Base-by-base conservation (phyloP, 2,113 vertebrate species). In the Gadus macrocephalus region DNA sequence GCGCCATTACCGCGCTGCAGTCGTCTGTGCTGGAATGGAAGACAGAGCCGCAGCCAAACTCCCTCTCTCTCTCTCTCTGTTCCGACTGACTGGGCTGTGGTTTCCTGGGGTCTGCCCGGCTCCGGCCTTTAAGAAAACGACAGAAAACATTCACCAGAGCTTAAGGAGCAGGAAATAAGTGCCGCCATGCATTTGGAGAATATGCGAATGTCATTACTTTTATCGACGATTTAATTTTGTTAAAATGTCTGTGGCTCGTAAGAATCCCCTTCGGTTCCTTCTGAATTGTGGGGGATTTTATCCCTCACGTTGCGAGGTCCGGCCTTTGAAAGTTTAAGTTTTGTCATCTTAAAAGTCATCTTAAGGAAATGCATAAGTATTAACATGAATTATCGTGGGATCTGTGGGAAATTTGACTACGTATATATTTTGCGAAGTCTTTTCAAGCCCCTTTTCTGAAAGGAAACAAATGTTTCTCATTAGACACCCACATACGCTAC, bases 11-110 rank as follows among this genome's bases (percentile, higher is more conserved):
- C 42, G 42, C 42, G 12, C 73, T 53, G 76, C 73, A 55, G 70
- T 67, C 66, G 68, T 78, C 76, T 77, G 79, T 69, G 76, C 74
- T 77, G 70, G 75, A 78, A 78, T 74, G 75, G 76, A 75, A 66
- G 74, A 70, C 67, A 17, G 66, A 15, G 42, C 27, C 38, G 15
- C 22, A 68, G 81, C 84, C 71, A 80, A 72, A 56, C 8, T 35
- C 62, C n/a, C 11, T 20, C 38, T 53, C 5, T 60, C 38, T 11
- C 2, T 42, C 38, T 42, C 38, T 49, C 53, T 55, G 64, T 70
- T 83, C 64, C 76, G 59, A 82, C 80, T 65, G 77, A 74, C 75
- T 62, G 16, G 53, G 27, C 69, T 82, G 78, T 7, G 67, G 77
- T 84, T 84, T 64, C 74, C 69, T 83, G 72, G 77, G 77, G 15